Evolutionary conservation across 2,113 vertebrate genomes (phyloP).

Genomic region (Ictidomys tridecemlineatus): DNA sequence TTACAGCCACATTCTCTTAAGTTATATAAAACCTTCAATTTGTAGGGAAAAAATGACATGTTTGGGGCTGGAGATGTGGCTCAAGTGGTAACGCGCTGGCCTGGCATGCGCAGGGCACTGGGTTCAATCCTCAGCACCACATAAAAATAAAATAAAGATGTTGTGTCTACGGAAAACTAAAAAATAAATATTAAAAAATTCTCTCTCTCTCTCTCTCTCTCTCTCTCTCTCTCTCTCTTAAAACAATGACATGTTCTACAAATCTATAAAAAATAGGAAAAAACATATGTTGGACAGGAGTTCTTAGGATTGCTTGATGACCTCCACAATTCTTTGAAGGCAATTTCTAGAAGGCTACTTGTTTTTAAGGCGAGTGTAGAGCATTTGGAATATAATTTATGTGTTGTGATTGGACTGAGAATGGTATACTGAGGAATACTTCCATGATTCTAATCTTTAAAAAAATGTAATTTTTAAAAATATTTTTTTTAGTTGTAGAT

Average conservation of each 20-base stretch:
- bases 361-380: not conserved
- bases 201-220: too few relatives aligned
- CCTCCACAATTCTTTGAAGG: not conserved
- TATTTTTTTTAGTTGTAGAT: too few relatives aligned
- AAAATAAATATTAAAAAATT: too few relatives aligned
- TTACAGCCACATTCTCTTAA: not conserved
- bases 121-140: too few relatives aligned
- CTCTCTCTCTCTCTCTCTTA: too few relatives aligned
- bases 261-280: not conserved
- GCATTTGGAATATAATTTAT: conserved; percentile 11
- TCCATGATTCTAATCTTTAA: not conserved
- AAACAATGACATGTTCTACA: not conserved
- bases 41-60: not conserved
- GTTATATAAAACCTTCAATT: not conserved
- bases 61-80: not conserved
- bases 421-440: not conserved
- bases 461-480: too few relatives aligned
- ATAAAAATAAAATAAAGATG: too few relatives aligned
- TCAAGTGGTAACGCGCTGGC: too few relatives aligned
- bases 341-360: not conserved
- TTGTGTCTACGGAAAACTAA: too few relatives aligned
- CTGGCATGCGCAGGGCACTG: too few relatives aligned
- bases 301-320: not conserved
- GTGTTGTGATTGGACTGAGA: not conserved
- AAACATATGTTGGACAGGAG: not conserved